phyloP scores from a whole-genome alignment of 2,113 vertebrate genomes.

The Cheirogaleus medius region DNA sequence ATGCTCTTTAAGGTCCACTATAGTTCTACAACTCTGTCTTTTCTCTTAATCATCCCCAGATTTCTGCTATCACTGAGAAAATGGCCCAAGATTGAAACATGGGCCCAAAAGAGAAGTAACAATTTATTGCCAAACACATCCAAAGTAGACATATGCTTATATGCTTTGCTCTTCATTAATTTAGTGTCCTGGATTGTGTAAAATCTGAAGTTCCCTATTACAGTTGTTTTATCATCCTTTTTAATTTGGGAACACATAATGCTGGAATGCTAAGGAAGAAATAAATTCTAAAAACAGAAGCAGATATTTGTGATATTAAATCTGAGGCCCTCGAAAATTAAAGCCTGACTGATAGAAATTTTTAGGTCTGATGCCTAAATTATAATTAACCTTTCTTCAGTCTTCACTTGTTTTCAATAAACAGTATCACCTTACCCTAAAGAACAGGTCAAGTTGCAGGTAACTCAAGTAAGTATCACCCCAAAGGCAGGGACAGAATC shows the following conservation, averaged over 20 bases:
- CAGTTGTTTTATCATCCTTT: neutral
- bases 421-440: neutral
- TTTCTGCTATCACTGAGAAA: slow-evolving; percentile 16
- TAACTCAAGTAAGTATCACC: neutral
- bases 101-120: neutral
- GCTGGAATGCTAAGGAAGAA: neutral
- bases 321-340: neutral
- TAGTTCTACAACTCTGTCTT: neutral
- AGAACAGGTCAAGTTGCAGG: neutral
- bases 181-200: neutral
- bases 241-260: neutral
- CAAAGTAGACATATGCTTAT: neutral
- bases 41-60: neutral
- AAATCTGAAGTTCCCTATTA: neutral
- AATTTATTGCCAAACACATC: neutral
- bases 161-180: neutral
- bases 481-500: neutral
- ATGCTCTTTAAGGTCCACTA: neutral
- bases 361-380: neutral
- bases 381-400: slow-evolving; percentile 6
- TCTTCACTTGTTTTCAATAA: neutral
- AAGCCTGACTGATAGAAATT: neutral
- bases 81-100: neutral
- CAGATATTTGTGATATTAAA: neutral
- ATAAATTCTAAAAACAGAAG: neutral